phyloP scores from a whole-genome alignment of 2,888 invertebrate genomes.

The Meghimatium bilineatum region DNA sequence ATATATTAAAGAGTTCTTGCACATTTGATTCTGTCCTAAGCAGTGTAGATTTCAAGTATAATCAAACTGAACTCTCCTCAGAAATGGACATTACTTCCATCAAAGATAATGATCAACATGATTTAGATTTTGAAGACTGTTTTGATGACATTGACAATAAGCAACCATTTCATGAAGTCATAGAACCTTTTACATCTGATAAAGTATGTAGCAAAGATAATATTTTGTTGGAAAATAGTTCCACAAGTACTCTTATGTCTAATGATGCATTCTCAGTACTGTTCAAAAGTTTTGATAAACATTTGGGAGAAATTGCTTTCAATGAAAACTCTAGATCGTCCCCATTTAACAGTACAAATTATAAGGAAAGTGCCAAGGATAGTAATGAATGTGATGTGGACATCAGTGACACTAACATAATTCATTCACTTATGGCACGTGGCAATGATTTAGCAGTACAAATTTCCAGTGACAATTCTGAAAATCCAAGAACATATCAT shows the following conservation, averaged over 20 bases:
- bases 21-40: background rate
- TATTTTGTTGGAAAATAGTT: background rate
- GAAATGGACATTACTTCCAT: background rate
- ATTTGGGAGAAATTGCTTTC: background rate
- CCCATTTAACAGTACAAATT: background rate
- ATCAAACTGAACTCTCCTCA: background rate
- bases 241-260: background rate
- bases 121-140: conserved; percentile 42
- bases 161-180: background rate
- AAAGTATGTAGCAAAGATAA: background rate
- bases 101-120: conserved; percentile 23
- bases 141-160: conserved; percentile 35
- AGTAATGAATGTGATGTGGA: conserved; percentile 20
- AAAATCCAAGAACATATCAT: background rate
- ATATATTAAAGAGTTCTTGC: background rate
- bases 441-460: background rate
- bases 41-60: background rate
- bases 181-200: background rate
- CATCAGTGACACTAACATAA: background rate
- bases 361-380: background rate
- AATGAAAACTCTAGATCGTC: background rate
- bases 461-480: too few relatives aligned
- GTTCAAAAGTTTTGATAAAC: conserved; percentile 9
- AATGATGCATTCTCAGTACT: background rate
- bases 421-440: background rate